phyloP scores from a whole-genome alignment of 2,797 vertebrate genomes.

The Lacerta viridis region DNA sequence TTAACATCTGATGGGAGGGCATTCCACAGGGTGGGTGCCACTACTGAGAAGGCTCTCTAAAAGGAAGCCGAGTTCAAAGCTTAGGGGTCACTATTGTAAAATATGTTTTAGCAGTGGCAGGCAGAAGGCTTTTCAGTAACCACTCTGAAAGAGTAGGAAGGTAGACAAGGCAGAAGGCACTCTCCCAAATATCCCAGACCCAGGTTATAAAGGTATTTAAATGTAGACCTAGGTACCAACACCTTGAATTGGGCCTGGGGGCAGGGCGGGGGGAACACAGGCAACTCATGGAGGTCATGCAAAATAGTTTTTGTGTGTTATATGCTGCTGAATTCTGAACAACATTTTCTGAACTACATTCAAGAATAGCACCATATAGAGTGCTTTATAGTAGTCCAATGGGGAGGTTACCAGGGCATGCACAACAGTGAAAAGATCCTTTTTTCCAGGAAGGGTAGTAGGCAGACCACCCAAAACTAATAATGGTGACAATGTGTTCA shows the following conservation, averaged over 20 bases:
- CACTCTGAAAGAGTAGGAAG: not conserved
- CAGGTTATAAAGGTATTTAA: not conserved
- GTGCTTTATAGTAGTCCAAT: not conserved
- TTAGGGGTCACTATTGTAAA: not conserved
- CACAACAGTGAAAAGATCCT: not conserved
- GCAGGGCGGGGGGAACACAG: not conserved
- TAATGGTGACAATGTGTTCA: not conserved
- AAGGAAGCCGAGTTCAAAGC: not conserved
- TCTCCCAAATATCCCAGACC: not conserved
- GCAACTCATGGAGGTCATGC: not conserved
- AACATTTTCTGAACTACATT: not conserved
- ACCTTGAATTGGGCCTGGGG: not conserved
- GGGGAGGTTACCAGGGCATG: not conserved
- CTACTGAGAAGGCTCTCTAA: not conserved
- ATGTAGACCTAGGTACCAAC: not conserved
- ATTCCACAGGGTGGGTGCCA: too few species aligned
- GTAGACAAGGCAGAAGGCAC: not conserved
- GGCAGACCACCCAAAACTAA: not conserved
- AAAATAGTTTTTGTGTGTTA: not conserved
- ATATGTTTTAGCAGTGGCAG: not conserved
- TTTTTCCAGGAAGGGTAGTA: not conserved
- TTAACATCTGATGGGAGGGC: too few species aligned
- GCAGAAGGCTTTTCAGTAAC: not conserved
- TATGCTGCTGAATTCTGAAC: constrained; percentile 3
- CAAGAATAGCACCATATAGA: not conserved